Conservation (phyloP, 2,113 vertebrate genomes). For the Loxodonta africana region DNA sequence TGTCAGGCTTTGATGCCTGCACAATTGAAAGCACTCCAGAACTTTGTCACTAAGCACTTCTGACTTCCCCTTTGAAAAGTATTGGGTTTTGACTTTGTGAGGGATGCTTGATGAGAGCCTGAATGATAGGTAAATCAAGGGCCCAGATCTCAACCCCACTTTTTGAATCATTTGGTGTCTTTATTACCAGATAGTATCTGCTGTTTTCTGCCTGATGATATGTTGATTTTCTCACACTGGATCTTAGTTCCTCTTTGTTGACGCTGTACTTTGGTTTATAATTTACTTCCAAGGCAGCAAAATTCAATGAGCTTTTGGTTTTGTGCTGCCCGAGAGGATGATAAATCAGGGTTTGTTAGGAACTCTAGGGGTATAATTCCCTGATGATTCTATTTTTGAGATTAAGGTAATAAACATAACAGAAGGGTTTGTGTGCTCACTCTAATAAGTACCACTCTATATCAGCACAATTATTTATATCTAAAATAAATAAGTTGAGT, state of each 20-base stretch:
- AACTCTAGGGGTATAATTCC: constrained; percentile 26
- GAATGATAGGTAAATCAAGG: neutral
- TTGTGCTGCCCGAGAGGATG: neutral
- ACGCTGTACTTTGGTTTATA: constrained; percentile 41
- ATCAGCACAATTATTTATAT: neutral
- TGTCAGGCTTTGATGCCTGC: neutral
- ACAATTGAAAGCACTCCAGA: neutral
- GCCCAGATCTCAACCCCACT: neutral
- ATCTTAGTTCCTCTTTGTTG: constrained; percentile 44
- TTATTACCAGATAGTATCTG: neutral
- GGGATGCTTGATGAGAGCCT: neutral
- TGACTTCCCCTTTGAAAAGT: constrained; percentile 53
- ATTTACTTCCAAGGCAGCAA: constrained; percentile 50
- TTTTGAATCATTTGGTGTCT: constrained; percentile 2
- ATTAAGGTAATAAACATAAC: constrained; percentile 40
- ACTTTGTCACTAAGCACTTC: constrained; percentile 15
- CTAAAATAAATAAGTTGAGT: constrained; percentile 57
- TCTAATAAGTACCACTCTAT: neutral
- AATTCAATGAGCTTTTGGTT: neutral
- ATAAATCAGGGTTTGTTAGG: constrained; percentile 45
- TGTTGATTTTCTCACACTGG: constrained; percentile 5
- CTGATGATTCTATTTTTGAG: constrained; percentile 65
- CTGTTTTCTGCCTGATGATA: constrained; percentile 5
- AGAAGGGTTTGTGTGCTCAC: constrained; percentile 39
- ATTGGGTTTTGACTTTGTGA: constrained; percentile 37